Percentiles rank a stretch among this genome's conserved stretches.
phyloP scores from a whole-genome alignment of 2,797 vertebrate species.

The Sphenodon punctatus region DNA sequence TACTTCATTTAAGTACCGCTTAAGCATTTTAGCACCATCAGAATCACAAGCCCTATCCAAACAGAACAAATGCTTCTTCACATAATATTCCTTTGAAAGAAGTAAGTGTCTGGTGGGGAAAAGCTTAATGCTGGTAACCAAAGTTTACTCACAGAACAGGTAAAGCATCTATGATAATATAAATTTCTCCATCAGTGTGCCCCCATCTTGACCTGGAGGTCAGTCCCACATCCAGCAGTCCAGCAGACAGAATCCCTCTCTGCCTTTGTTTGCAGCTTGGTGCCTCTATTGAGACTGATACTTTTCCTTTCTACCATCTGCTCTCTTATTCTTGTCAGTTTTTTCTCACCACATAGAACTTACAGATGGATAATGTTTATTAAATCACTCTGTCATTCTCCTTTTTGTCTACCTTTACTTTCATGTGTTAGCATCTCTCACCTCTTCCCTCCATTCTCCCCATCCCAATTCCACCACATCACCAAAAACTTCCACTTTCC shows the following conservation, averaged over 20 bases:
- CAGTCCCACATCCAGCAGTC: not conserved
- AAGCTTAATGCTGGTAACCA: not conserved
- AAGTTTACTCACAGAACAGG: not conserved
- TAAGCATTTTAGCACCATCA: not conserved
- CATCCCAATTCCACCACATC: not conserved
- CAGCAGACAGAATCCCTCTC: fast-evolving
- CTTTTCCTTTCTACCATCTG: not conserved
- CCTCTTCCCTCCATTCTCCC: not conserved
- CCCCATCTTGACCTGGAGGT: not conserved
- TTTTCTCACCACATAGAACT: not conserved
- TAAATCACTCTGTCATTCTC: not conserved
- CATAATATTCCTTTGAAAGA: not conserved
- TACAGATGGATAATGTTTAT: not conserved
- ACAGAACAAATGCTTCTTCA: not conserved
- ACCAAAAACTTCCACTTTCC: not conserved
- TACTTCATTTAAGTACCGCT: constrained; percentile 25
- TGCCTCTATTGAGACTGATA: not conserved
- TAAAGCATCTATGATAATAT: not conserved
- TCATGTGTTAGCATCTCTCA: not conserved
- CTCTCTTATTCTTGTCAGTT: not conserved
- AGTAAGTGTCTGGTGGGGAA: not conserved
- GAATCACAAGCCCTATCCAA: not conserved
- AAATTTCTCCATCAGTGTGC: not conserved
- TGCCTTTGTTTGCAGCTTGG: not conserved
- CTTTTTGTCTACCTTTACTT: not conserved